Conservation (phyloP, 2,888 invertebrate genomes). For the Ochlodes sylvanus region DNA sequence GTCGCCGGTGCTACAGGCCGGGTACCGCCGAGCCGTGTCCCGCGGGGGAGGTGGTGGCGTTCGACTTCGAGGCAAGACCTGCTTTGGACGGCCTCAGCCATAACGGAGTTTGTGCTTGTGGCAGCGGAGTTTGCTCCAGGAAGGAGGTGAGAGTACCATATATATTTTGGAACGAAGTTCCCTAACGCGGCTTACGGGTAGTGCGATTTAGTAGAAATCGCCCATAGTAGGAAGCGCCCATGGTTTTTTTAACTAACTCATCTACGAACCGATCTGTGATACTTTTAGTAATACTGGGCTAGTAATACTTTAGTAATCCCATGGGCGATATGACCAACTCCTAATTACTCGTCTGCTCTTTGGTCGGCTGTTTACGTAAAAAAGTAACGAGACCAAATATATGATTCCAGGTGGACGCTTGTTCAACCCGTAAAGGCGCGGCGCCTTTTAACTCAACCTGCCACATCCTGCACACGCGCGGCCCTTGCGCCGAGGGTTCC, state of each 20-base stretch:
- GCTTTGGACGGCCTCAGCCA: slow-evolving; percentile 93
- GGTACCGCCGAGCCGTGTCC: slow-evolving; percentile 92
- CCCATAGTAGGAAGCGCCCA: too few species aligned
- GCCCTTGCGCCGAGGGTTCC: slow-evolving; percentile 90
- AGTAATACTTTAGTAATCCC: too few species aligned
- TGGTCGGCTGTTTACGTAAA: too few species aligned
- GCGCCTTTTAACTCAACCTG: slow-evolving; percentile 89
- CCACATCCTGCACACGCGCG: slow-evolving; percentile 90
- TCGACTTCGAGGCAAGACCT: slow-evolving; percentile 91
- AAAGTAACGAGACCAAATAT: neutral
- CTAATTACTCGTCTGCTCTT: too few species aligned
- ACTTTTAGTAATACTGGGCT: too few species aligned
- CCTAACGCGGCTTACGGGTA: too few species aligned
- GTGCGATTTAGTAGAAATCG: too few species aligned
- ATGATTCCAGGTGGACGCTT: slow-evolving; percentile 72
- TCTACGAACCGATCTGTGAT: too few species aligned
- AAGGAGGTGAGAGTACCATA: slow-evolving; percentile 55
- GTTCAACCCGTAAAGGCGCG: slow-evolving; percentile 86
- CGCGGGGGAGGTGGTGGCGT: slow-evolving; percentile 89
- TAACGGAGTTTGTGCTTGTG: slow-evolving; percentile 92
- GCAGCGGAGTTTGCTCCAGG: slow-evolving; percentile 83
- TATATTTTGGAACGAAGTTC: too few species aligned
- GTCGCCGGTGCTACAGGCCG: slow-evolving; percentile 91
- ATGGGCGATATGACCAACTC: too few species aligned
- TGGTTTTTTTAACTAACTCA: too few species aligned